Percentiles rank a stretch among this genome's conserved stretches.
Evolutionary conservation across 2,888 invertebrate species (phyloP).

Genomic region (Perizoma flavofasciatum): DNA sequence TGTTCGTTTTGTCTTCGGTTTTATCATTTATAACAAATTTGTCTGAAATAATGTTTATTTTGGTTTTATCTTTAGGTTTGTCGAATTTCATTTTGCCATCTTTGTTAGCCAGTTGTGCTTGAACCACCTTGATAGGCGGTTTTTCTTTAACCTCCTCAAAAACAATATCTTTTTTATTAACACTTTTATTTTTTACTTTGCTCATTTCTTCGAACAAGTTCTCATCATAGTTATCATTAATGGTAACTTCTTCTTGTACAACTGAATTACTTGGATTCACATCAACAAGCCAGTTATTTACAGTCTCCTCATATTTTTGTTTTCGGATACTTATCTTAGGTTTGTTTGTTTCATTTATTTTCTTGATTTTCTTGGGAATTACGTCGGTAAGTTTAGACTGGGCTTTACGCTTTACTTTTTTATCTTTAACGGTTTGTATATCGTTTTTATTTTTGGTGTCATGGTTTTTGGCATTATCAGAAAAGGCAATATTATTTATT

Average conservation of each 20-base stretch:
- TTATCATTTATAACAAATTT: conserved; percentile 23
- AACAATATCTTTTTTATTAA: conserved; percentile 14
- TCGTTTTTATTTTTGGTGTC: neutral
- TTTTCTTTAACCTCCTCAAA: conserved; percentile 33
- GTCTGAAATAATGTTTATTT: conserved; percentile 11
- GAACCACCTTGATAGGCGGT: conserved; percentile 53
- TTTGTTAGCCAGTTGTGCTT: conserved; percentile 66
- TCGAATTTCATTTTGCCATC: conserved; percentile 70
- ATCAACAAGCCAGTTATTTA: conserved; percentile 65
- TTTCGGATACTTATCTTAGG: conserved; percentile 48
- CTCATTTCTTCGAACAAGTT: neutral
- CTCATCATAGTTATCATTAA: neutral
- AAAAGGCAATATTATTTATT: conserved; percentile 2
- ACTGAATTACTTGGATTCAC: conserved; percentile 42
- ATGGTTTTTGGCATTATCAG: neutral
- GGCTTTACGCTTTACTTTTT: conserved; percentile 37
- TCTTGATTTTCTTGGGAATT: conserved; percentile 47
- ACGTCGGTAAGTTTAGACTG: conserved; percentile 35
- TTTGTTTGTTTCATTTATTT: conserved; percentile 22
- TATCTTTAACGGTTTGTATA: neutral
- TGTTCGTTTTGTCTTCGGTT: conserved; percentile 51
- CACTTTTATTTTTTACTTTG: neutral
- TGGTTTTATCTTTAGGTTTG: conserved; percentile 48
- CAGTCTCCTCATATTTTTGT: conserved; percentile 59
- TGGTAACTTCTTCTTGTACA: conserved; percentile 24